A percentile compares a stretch with the other conserved stretches of the same genome.
Evolutionary conservation across 53 echinoderm and acorn worm genomes (phyloP).

Genomic region (Paracentrotus lividus): DNA sequence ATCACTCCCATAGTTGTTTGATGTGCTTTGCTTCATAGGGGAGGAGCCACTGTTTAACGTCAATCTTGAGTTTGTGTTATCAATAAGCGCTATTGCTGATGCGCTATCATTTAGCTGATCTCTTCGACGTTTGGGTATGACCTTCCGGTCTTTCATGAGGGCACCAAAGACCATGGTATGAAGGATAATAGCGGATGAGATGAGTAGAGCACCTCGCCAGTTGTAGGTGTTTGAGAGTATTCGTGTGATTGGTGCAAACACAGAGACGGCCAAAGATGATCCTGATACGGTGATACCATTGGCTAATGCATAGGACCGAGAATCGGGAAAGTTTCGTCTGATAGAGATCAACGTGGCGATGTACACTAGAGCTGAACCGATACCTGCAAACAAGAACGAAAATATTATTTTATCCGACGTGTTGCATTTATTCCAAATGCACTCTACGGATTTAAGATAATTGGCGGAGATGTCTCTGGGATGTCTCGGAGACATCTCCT

Average conservation of each 20-base stretch:
- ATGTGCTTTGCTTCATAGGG: neutral
- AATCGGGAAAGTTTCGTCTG: slow-evolving; percentile 49
- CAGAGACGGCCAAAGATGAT: slow-evolving; percentile 61
- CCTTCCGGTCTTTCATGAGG: slow-evolving; percentile 43
- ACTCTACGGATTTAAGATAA: too few species aligned
- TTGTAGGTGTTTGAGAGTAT: slow-evolving; percentile 55
- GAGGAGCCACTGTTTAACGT: slow-evolving; percentile 20
- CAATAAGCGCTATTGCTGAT: slow-evolving; percentile 62
- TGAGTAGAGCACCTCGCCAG: slow-evolving; percentile 59
- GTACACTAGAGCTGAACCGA: slow-evolving; percentile 63
- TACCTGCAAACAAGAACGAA: slow-evolving; percentile 23
- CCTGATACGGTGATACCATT: slow-evolving; percentile 69
- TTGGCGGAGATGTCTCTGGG: too few species aligned
- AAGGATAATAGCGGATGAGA: slow-evolving; percentile 53
- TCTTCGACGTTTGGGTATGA: neutral
- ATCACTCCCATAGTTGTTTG: neutral
- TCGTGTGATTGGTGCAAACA: slow-evolving; percentile 65
- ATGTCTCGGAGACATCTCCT: too few species aligned
- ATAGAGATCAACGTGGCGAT: slow-evolving; percentile 59
- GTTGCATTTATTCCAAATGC: too few species aligned
- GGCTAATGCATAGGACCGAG: slow-evolving; percentile 57
- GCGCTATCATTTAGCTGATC: slow-evolving; percentile 21
- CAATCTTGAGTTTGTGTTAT: slow-evolving; percentile 9
- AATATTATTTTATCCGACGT: too few species aligned
- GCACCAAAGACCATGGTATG: slow-evolving; percentile 65